Evolutionary conservation across 2,797 vertebrate species (phyloP), one percentile per base, ranked within the genome.

Genomic region (Trachurus trachurus): DNA sequence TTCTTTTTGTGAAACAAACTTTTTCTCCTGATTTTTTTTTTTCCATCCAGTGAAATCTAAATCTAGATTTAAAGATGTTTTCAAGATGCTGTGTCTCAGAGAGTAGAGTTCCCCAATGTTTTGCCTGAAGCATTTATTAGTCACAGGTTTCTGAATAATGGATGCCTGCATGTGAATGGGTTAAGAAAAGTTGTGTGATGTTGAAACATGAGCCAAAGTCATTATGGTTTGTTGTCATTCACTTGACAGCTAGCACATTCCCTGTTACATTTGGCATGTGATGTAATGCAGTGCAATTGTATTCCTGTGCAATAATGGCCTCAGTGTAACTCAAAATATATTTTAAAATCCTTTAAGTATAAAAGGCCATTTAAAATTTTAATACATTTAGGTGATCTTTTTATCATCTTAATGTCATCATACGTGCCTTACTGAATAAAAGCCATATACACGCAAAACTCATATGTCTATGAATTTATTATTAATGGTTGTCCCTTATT

Each of bases 391-490:
- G 9, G 5, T 45, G 45, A 11, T 57, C 5, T 5, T 40, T 66
- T 37, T 39, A 53, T 26, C 26, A 26, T 26, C 29, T 1, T 11
- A 17, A 13, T 0, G 2, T n/a, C 17, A 13, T 12, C 22, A 47
- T 9, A 31, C 59, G 42, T 69, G 54, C 66, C 54, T 69, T 37
- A 69, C 37, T 47, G 26, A 70, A 70, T 34, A 63, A 12, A 47
- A 57, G 7, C 19, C 3, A 29, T 44, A 29, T 19, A 11, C 50
- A 50, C 6, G 2, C 2, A 19, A 44, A 4, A 17, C 26, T 1
- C 12, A 42, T 47, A n/a, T 44, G 29, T 29, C 15, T 56, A 8
- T 42, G 52, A 53, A 15, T 29, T 5, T 15, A 52, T 52, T 52
- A 37, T 37, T 37, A 8, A 9, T 37, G 34, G 34, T 37, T 37